phyloP scores from a whole-genome alignment of 2,113 vertebrate species.

The Siniperca chuatsi region DNA sequence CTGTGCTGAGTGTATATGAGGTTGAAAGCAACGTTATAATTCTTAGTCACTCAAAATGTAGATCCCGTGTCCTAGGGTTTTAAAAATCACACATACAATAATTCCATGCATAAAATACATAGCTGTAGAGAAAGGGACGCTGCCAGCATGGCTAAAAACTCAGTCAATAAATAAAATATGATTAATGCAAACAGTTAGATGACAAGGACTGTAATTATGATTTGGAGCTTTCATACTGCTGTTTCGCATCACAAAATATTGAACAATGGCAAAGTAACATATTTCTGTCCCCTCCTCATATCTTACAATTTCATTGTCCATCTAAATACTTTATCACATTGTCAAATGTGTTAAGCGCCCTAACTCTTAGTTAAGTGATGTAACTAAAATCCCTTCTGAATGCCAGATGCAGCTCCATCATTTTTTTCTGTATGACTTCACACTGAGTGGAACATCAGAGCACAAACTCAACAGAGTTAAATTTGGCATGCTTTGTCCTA shows the following conservation, averaged over 20 bases:
- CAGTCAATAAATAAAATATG: background rate
- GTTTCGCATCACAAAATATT: background rate
- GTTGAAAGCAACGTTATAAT: background rate
- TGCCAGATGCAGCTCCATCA: slow-evolving; percentile 21
- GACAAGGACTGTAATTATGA: background rate
- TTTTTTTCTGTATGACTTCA: slow-evolving; percentile 27
- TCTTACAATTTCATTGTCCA: background rate
- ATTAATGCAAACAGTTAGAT: background rate
- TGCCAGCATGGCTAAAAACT: background rate
- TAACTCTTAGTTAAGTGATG: background rate
- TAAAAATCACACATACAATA: background rate
- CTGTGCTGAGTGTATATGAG: background rate
- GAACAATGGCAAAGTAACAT: background rate
- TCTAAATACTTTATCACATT: background rate
- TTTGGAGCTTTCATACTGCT: background rate
- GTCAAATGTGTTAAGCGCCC: slow-evolving; percentile 6
- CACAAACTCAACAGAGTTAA: slow-evolving; percentile 62
- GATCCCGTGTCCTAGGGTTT: background rate
- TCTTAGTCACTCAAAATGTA: background rate
- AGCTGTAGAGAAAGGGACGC: too few relatives aligned
- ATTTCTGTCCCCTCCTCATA: background rate
- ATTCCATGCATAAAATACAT: background rate
- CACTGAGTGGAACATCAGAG: slow-evolving; percentile 50
- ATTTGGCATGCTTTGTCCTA: slow-evolving; percentile 54
- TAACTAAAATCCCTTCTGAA: slow-evolving; percentile 25